A percentile compares a stretch with the other conserved stretches of the same genome.
Conservation (phyloP, 2,888 invertebrate species). For the Emmelina monodactyla region DNA sequence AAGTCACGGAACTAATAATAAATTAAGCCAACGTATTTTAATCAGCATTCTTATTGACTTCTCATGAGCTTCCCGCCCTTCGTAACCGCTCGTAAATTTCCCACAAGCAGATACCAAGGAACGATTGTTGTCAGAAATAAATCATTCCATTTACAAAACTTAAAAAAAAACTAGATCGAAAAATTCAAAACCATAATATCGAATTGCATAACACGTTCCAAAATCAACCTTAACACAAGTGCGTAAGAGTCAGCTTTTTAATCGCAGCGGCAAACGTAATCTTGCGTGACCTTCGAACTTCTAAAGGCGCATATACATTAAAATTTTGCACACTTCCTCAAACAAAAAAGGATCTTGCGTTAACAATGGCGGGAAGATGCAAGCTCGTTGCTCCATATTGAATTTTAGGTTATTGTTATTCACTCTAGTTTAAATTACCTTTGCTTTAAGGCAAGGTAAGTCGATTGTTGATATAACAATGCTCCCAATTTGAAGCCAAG, state of each 20-base stretch:
- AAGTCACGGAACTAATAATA: conserved; percentile 23
- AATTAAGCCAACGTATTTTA: conserved; percentile 25
- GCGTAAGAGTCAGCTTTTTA: too few relatives aligned
- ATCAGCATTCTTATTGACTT: conserved; percentile 28
- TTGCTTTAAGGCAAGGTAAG: conserved; percentile 2
- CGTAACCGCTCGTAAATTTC: conserved; percentile 53
- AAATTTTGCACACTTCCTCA: conserved; percentile 52
- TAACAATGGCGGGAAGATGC: conserved; percentile 29
- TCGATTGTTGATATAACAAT: conserved; percentile 43
- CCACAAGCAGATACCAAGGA: conserved; percentile 38
- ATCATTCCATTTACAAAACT: conserved; percentile 43
- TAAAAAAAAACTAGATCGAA: conserved; percentile 47
- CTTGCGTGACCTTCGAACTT: too few relatives aligned
- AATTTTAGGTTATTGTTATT: conserved; percentile 42
- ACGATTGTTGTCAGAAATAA: conserved; percentile 59
- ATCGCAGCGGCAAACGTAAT: too few relatives aligned
- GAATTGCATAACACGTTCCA: too few relatives aligned
- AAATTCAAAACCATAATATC: conserved; percentile 27
- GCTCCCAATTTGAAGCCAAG: conserved; percentile 28
- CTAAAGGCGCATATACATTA: conserved; percentile 26
- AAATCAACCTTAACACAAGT: too few relatives aligned
- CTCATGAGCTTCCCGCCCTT: conserved; percentile 34
- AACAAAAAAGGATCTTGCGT: conserved; percentile 26
- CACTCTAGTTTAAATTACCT: conserved; percentile 29
- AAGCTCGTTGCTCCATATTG: conserved; percentile 44